These are phyloP conservation scores for Urocyon cinereoargenteus DNA, from an alignment of 2,797 vertebrate species.

Conservation along the genomic window DNA sequence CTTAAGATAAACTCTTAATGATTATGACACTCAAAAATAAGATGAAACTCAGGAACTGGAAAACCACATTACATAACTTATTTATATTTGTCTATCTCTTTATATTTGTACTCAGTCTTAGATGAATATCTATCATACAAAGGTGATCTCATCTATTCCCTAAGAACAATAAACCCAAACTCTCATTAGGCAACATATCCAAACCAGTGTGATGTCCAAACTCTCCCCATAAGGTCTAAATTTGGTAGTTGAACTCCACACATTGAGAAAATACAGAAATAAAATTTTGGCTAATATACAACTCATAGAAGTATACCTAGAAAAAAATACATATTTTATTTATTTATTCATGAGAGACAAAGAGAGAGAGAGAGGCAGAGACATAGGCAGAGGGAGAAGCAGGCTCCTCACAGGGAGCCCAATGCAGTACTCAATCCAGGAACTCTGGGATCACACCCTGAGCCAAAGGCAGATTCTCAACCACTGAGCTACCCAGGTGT, in stretches of 20 bases:
- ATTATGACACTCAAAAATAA: background rate
- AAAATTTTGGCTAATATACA: background rate
- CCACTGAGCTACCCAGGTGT: too few relatives aligned
- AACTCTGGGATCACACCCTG: too few relatives aligned
- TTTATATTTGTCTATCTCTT: background rate
- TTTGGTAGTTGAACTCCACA: background rate
- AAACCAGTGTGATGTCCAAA: background rate
- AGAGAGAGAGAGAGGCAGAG: too few relatives aligned
- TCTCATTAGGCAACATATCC: background rate
- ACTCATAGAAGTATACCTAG: background rate
- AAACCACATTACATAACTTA: background rate
- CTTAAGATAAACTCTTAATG: background rate
- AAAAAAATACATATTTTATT: too few relatives aligned
- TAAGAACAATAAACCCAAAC: background rate
- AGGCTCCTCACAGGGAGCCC: too few relatives aligned
- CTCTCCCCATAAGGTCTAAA: background rate
- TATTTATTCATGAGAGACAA: too few relatives aligned
- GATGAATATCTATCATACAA: background rate
- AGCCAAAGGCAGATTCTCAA: too few relatives aligned
- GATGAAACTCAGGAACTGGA: too few relatives aligned
- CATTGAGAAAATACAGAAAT: background rate
- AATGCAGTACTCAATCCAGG: too few relatives aligned
- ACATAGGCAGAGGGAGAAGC: too few relatives aligned
- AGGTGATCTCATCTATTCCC: background rate
- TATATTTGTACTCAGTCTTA: background rate